Evolutionary conservation across 2,113 vertebrate species (phyloP).

Genomic region (Collichthys lucidus): DNA sequence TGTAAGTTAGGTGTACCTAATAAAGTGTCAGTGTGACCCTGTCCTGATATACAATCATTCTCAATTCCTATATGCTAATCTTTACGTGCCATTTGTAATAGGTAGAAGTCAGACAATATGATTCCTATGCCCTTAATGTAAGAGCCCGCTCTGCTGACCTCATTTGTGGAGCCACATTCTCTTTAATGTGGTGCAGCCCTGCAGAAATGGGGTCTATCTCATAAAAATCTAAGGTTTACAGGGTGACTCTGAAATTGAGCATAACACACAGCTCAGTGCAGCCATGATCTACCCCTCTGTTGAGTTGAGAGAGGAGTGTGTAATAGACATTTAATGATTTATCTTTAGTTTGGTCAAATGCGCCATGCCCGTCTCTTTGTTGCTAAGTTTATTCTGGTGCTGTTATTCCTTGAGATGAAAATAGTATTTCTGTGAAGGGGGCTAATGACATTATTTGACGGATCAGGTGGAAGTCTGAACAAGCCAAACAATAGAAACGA

Average conservation of each 20-base stretch:
- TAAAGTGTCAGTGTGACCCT: conserved; percentile 37
- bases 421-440: conserved; percentile 4
- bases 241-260: conserved; percentile 53
- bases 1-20: conserved; percentile 3
- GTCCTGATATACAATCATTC: conserved; percentile 27
- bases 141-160: conserved; percentile 53
- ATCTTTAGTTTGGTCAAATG: conserved; percentile 26
- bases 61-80: conserved; percentile 47
- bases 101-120: conserved; percentile 39
- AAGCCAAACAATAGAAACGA: conserved; percentile 43
- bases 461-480: conserved; percentile 42
- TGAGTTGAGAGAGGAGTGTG: conserved; percentile 33
- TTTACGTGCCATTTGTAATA: conserved; percentile 49
- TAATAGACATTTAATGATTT: conserved; percentile 12
- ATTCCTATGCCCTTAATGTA: conserved; percentile 48
- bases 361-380: background rate
- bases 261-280: conserved; percentile 32
- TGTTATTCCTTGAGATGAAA: conserved; percentile 17
- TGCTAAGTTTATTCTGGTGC: conserved; percentile 3
- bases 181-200: conserved; percentile 58
- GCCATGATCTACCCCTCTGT: conserved; percentile 28
- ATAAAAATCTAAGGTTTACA: conserved; percentile 59
- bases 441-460: conserved; percentile 44
- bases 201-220: conserved; percentile 60
- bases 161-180: conserved; percentile 65